These are phyloP conservation scores for Pseudopodoces humilis DNA, from an alignment of 2,113 vertebrate genomes.

Conservation along the genomic window DNA sequence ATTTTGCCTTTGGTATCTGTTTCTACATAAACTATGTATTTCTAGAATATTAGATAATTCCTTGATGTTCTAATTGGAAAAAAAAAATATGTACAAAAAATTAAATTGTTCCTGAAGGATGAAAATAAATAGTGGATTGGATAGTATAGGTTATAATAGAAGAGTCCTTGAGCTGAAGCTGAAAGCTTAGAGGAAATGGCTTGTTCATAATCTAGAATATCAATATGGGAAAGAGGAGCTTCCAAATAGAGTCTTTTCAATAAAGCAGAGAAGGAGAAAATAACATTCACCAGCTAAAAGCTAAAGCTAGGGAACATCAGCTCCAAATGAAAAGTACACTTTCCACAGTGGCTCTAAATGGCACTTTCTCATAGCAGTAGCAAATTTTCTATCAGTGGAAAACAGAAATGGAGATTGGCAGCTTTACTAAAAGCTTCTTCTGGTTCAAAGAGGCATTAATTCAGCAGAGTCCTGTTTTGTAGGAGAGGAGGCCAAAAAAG, in stretches of 20 bases:
- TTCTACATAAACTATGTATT: background rate
- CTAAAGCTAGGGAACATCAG: background rate
- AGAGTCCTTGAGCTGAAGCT: background rate
- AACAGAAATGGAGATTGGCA: background rate
- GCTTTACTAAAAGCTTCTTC: background rate
- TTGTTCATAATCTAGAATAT: background rate
- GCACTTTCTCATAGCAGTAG: background rate
- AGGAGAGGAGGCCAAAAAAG: background rate
- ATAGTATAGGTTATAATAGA: background rate
- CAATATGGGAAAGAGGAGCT: background rate
- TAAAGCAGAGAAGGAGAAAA: conserved; percentile 1
- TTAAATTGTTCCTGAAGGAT: background rate
- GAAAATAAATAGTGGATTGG: background rate
- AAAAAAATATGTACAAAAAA: background rate
- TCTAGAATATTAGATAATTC: background rate
- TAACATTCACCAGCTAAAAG: background rate
- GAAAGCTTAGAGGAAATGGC: background rate
- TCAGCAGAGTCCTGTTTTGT: background rate
- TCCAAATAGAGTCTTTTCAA: background rate
- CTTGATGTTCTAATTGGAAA: background rate
- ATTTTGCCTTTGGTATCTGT: background rate
- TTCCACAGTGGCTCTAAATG: background rate
- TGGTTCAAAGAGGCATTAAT: background rate
- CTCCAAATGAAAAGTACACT: background rate
- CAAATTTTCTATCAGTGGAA: background rate